Conservation (phyloP, 1,140 invertebrate species). For the Dysdera silvatica region DNA sequence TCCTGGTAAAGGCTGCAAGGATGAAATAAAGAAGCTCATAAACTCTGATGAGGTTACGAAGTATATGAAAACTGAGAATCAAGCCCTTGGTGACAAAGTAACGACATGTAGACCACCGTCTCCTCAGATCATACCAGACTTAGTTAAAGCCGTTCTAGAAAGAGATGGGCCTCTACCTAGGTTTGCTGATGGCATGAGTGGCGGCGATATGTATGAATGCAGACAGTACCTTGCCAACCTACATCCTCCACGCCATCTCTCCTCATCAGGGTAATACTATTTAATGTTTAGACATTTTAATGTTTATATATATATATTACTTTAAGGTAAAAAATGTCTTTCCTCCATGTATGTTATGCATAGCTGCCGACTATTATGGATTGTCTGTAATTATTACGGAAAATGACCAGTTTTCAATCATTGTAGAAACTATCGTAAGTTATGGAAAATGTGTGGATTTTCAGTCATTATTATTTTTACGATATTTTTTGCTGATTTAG, state of each 20-base stretch:
- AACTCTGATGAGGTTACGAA: slow-evolving; percentile 1
- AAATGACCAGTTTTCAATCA: too few relatives aligned
- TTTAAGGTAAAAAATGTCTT: too few relatives aligned
- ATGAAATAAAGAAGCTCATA: slow-evolving; percentile 3
- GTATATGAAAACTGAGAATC: slow-evolving; percentile 1
- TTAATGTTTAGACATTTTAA: not conserved
- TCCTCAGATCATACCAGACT: slow-evolving; percentile 20
- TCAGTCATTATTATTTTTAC: too few relatives aligned
- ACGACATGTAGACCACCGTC: not conserved
- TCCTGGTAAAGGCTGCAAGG: not conserved
- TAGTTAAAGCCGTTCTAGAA: slow-evolving; percentile 28
- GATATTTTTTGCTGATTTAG: too few relatives aligned
- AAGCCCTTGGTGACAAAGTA: slow-evolving; percentile 6
- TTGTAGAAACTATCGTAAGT: too few relatives aligned
- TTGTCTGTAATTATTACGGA: too few relatives aligned
- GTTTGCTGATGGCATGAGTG: slow-evolving; percentile 30
- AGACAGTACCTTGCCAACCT: slow-evolving; percentile 36
- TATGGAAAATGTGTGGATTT: too few relatives aligned
- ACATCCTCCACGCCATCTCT: slow-evolving; percentile 32
- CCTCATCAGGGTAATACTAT: slow-evolving; percentile 25
- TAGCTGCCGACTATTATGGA: too few relatives aligned
- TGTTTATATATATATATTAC: not conserved
- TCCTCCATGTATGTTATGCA: too few relatives aligned
- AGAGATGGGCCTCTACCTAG: slow-evolving; percentile 14
- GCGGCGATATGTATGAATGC: slow-evolving; percentile 40